Evolutionary conservation across 30 jellyfish, hydroid and myxozoan species (phyloP).

Genomic region (Aurelia aurita): DNA sequence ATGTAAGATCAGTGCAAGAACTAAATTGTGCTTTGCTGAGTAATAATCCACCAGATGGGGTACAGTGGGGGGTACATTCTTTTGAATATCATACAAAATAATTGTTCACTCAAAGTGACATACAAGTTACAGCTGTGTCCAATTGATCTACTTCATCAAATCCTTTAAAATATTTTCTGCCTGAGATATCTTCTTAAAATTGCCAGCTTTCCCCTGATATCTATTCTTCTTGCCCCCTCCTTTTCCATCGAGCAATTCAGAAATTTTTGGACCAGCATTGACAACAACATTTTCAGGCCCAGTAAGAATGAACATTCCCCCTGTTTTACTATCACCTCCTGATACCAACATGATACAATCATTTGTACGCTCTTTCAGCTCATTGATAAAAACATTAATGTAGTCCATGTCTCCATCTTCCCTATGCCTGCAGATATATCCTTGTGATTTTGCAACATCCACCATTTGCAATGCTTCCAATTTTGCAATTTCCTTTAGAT

Average conservation of each 20-base stretch:
- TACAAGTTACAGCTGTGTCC: too few species aligned
- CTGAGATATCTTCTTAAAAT: slow-evolving; percentile 59
- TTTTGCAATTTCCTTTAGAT: slow-evolving; percentile 82
- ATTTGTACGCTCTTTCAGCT: slow-evolving; percentile 38
- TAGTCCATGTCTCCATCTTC: slow-evolving; percentile 95
- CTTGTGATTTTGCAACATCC: slow-evolving; percentile 51
- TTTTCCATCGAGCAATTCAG: slow-evolving; percentile 78
- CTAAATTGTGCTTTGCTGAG: too few species aligned
- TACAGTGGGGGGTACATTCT: too few species aligned
- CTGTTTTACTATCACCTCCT: slow-evolving; percentile 80
- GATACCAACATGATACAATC: slow-evolving; percentile 63
- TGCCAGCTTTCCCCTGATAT: slow-evolving; percentile 88
- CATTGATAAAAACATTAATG: slow-evolving; percentile 66
- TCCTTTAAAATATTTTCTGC: slow-evolving; percentile 49
- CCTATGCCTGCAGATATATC: slow-evolving; percentile 82
- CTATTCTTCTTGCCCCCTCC: slow-evolving; percentile 94
- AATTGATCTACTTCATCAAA: background rate
- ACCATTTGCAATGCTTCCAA: slow-evolving; percentile 73
- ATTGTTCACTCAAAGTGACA: too few species aligned
- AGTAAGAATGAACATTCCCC: slow-evolving; percentile 82
- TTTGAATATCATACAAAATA: too few species aligned
- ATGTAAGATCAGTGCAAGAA: too few species aligned
- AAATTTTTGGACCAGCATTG: slow-evolving; percentile 53
- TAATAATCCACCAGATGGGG: too few species aligned
- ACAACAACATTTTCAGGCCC: slow-evolving; percentile 80